A percentile compares a stretch with the other conserved stretches of the same genome.
These are phyloP conservation scores for Drosophila biarmipes DNA, from an alignment of 1,140 invertebrate genomes.

Conservation along the genomic window DNA sequence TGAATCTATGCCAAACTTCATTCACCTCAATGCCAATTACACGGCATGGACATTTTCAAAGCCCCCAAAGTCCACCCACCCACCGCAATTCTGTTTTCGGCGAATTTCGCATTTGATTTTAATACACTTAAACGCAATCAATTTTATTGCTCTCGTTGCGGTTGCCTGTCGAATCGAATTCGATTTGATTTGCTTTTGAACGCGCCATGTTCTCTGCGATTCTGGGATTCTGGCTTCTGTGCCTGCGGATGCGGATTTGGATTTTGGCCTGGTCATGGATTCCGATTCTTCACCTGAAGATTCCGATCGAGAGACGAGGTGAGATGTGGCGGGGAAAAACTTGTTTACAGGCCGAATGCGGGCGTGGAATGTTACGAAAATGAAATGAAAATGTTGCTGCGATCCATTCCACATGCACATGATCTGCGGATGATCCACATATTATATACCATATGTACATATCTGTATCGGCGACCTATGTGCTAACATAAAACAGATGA, in stretches of 20 bases:
- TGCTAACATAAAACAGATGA: slow-evolving; percentile 80
- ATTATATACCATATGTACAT: slow-evolving; percentile 4
- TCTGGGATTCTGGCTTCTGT: slow-evolving; percentile 2
- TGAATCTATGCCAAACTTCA: slow-evolving; percentile 56
- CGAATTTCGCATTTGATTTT: slow-evolving; percentile 71
- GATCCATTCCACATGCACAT: slow-evolving; percentile 73
- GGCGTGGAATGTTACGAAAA: slow-evolving; percentile 74
- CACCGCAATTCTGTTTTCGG: slow-evolving; percentile 16
- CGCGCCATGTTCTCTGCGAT: slow-evolving; percentile 22
- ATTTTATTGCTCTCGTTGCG: slow-evolving; percentile 80
- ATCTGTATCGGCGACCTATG: slow-evolving; percentile 52
- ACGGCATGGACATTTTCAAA: slow-evolving; percentile 63
- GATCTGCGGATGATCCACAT: slow-evolving; percentile 45
- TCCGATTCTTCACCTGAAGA: slow-evolving; percentile 41
- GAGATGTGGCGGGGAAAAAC: slow-evolving; percentile 30
- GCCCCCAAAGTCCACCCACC: slow-evolving; percentile 1
- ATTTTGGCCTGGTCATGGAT: slow-evolving; percentile 39
- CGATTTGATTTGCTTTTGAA: slow-evolving; percentile 77
- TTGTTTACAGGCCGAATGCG: slow-evolving; percentile 68
- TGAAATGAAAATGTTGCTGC: slow-evolving; percentile 20
- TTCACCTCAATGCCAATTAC: slow-evolving; percentile 64
- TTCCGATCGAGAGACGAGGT: slow-evolving; percentile 10
- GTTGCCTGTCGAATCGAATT: slow-evolving; percentile 77
- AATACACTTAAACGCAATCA: slow-evolving; percentile 80
- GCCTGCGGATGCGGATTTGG: slow-evolving; percentile 12